Evolutionary conservation across 2,113 vertebrate species (phyloP).

Genomic region (Electrona antarctica): DNA sequence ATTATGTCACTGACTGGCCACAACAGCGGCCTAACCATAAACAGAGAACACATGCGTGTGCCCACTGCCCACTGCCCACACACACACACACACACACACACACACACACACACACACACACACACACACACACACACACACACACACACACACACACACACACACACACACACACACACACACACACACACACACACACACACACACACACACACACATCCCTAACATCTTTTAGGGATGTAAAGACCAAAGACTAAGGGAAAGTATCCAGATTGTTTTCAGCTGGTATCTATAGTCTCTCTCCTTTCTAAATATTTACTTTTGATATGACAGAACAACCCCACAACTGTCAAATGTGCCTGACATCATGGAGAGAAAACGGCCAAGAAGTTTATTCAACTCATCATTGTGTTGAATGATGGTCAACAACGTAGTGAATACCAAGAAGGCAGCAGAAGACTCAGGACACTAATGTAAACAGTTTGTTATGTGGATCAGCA

Average conservation of each 20-base stretch:
- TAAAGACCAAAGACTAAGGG: too few relatives aligned
- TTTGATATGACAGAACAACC: slow-evolving; percentile 28
- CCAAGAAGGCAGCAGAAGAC: background rate
- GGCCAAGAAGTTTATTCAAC: slow-evolving; percentile 27
- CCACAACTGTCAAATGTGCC: slow-evolving; percentile 14
- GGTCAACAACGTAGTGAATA: background rate
- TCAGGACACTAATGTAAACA: too few relatives aligned
- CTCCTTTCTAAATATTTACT: slow-evolving; percentile 40
- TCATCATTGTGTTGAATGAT: slow-evolving; percentile 16
- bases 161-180: too few relatives aligned
- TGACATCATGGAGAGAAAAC: slow-evolving; percentile 31
- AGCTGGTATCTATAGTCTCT: slow-evolving; percentile 24
- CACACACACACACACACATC: too few relatives aligned
- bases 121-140: too few relatives aligned
- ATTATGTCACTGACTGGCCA: background rate
- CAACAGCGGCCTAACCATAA: background rate
- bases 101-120: background rate
- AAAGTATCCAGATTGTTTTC: slow-evolving; percentile 1
- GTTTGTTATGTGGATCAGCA: too few relatives aligned
- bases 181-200: too few relatives aligned
- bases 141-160: too few relatives aligned
- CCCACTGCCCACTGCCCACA: background rate
- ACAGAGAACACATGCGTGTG: background rate
- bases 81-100: background rate
- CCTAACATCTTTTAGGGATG: too few relatives aligned